Evolutionary conservation across 2,888 invertebrate genomes (phyloP).

Genomic region (Bhutanitis thaidina): DNA sequence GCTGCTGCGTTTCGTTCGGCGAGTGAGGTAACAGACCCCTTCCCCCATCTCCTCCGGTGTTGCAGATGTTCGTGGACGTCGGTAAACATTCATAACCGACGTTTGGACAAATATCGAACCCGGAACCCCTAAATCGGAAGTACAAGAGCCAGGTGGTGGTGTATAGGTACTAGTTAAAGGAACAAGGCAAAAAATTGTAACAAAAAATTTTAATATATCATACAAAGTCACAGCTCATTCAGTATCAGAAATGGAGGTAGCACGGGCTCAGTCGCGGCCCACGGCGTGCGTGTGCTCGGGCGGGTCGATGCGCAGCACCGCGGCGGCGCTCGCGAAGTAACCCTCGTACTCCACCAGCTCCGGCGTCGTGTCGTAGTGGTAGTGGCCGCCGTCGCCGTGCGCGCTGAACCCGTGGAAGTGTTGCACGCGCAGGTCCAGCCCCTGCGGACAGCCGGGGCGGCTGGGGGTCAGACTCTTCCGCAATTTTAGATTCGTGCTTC

Average conservation of each 20-base stretch:
- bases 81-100: too few species aligned
- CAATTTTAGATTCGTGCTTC: too few species aligned
- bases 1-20: too few species aligned
- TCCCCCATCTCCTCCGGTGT: too few species aligned
- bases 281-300: constrained; percentile 83
- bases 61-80: too few species aligned
- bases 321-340: constrained; percentile 90
- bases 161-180: too few species aligned
- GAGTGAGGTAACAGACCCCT: too few species aligned
- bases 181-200: neutral
- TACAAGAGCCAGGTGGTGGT: too few species aligned
- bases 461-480: too few species aligned
- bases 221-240: neutral
- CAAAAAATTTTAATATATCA: constrained; percentile 1
- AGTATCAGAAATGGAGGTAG: neutral
- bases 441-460: constrained; percentile 83
- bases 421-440: constrained; percentile 93
- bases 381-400: constrained; percentile 95
- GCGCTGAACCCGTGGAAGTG: constrained; percentile 96
- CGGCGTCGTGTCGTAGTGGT: constrained; percentile 97
- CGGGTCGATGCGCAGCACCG: constrained; percentile 87
- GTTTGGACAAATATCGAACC: too few species aligned
- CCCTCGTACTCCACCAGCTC: constrained; percentile 92
- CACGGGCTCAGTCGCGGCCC: constrained; percentile 86
- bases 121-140: too few species aligned